A percentile compares a stretch with the other conserved stretches of the same genome.
These are phyloP conservation scores for Ormyrus nitidulus DNA, from an alignment of 2,888 invertebrate genomes.

Conservation along the genomic window DNA sequence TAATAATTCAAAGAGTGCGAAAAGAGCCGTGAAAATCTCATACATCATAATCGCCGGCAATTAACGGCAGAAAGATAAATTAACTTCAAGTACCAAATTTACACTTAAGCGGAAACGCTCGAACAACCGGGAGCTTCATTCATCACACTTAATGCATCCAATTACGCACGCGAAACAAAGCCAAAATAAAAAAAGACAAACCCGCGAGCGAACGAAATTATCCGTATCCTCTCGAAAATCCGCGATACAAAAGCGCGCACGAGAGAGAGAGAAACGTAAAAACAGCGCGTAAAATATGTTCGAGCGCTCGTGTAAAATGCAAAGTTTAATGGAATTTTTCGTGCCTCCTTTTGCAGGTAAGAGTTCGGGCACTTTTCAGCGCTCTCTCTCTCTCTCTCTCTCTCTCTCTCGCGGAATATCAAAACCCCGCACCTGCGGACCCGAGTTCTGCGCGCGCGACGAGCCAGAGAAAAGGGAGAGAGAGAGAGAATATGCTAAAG, in stretches of 20 bases:
- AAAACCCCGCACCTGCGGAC: constrained; percentile 1
- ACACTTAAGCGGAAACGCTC: not conserved
- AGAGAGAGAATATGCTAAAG: constrained; percentile 35
- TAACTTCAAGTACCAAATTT: constrained; percentile 12
- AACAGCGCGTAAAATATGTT: not conserved
- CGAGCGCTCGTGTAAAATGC: not conserved
- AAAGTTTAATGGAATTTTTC: constrained; percentile 56
- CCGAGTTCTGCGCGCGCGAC: not conserved
- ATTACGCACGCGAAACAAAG: constrained; percentile 2
- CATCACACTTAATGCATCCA: constrained; percentile 13
- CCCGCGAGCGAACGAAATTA: constrained; percentile 6
- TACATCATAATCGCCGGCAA: not conserved
- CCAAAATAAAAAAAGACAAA: not conserved
- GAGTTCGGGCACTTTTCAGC: constrained; percentile 57
- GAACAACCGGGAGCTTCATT: constrained; percentile 4
- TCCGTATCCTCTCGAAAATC: not conserved
- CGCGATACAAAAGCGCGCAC: too few species aligned
- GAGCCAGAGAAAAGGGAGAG: not conserved
- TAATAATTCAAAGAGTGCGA: too few species aligned
- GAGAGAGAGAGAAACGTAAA: not conserved
- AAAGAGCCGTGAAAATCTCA: not conserved
- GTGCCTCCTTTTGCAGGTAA: constrained; percentile 63
- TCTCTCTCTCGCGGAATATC: too few species aligned
- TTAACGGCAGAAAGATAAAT: not conserved
- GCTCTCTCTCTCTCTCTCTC: not conserved